Conservation (phyloP, 1,140 invertebrate genomes). For the Drosophila bocki region DNA sequence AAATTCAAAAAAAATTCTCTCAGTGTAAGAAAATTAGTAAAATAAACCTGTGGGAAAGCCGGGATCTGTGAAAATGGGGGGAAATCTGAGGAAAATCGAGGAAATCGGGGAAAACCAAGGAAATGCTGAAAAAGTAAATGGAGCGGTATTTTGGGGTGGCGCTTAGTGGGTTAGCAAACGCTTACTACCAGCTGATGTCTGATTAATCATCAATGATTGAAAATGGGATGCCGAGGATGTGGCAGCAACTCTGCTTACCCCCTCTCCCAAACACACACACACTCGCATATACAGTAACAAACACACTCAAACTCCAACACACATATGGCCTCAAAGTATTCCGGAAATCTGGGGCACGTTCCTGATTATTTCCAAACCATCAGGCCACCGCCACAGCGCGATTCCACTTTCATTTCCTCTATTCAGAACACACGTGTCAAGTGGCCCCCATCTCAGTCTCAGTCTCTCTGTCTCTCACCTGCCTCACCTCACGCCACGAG, state of each 20-base stretch:
- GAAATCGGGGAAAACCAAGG: background rate
- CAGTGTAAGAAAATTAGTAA: conserved; percentile 1
- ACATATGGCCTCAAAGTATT: background rate
- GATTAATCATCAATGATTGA: conserved; percentile 79
- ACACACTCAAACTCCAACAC: background rate
- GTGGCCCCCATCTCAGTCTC: conserved; percentile 5
- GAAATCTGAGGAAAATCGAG: background rate
- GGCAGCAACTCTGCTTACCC: background rate
- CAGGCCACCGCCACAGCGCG: conserved; percentile 14
- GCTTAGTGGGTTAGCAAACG: conserved; percentile 26
- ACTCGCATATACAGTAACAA: background rate
- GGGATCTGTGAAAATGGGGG: background rate
- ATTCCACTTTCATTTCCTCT: conserved; percentile 26
- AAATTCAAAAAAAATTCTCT: background rate
- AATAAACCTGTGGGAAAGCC: background rate
- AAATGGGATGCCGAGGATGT: conserved; percentile 47
- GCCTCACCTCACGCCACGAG: conserved; percentile 1
- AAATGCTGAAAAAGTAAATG: background rate
- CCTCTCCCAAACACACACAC: background rate
- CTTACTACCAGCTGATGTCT: conserved; percentile 62
- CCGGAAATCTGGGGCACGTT: conserved; percentile 59
- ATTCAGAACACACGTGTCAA: conserved; percentile 56
- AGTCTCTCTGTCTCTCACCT: background rate
- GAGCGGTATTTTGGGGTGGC: background rate
- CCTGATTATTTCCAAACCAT: conserved; percentile 57